phyloP scores from a whole-genome alignment of 1,140 invertebrate genomes.

The Trachymyrmex septentrionalis region DNA sequence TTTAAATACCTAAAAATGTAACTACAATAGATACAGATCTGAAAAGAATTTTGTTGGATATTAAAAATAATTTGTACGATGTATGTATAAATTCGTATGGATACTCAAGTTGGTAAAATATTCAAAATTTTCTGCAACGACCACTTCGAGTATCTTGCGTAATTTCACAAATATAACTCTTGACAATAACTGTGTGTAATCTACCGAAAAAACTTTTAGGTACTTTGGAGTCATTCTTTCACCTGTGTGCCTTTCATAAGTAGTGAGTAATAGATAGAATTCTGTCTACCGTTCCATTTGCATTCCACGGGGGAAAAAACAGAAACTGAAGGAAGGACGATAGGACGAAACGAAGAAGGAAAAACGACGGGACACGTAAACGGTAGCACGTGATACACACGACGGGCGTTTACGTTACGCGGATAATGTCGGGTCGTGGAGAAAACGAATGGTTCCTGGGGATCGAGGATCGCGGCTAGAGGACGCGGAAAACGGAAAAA shows the following conservation, averaged over 20 bases:
- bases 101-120: too few relatives aligned
- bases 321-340: not conserved
- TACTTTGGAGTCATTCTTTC: too few relatives aligned
- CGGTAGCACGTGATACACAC: conserved; percentile 58
- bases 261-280: not conserved
- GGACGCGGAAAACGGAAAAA: conserved; percentile 27
- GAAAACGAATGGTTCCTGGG: conserved; percentile 55
- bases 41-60: too few relatives aligned
- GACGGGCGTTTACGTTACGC: conserved; percentile 62
- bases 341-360: not conserved
- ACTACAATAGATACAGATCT: too few relatives aligned
- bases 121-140: too few relatives aligned
- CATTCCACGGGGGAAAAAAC: not conserved
- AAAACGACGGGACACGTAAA: conserved; percentile 46
- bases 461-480: conserved; percentile 18
- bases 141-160: too few relatives aligned
- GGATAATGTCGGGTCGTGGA: conserved; percentile 52
- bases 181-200: too few relatives aligned
- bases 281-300: not conserved
- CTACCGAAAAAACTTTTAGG: too few relatives aligned
- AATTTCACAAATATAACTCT: too few relatives aligned
- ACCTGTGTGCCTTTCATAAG: not conserved
- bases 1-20: too few relatives aligned
- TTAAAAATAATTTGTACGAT: too few relatives aligned
- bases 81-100: too few relatives aligned